Conservation (phyloP, 2,888 invertebrate species). For the Apotomis capreana region DNA sequence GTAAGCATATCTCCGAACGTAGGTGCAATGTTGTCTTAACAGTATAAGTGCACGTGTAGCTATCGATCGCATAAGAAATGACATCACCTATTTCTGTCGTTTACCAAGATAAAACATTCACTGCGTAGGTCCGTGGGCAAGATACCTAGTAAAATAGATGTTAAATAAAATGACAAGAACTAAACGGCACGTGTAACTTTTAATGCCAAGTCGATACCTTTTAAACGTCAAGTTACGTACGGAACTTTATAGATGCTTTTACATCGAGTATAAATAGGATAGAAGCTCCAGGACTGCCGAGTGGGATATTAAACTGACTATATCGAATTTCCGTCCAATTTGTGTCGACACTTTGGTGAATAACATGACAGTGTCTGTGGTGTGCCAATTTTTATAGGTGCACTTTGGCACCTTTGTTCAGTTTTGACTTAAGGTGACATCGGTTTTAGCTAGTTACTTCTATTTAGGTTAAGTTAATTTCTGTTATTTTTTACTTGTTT, state of each 20-base stretch:
- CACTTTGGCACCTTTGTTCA: neutral
- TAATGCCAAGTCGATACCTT: neutral
- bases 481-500: too few relatives aligned
- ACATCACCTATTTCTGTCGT: too few relatives aligned
- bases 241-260: neutral
- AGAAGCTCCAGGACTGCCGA: neutral
- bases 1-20: too few relatives aligned
- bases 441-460: too few relatives aligned
- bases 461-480: too few relatives aligned
- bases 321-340: slow-evolving; percentile 21
- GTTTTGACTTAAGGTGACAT: too few relatives aligned
- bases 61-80: too few relatives aligned
- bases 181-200: neutral
- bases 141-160: neutral
- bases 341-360: neutral
- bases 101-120: too few relatives aligned
- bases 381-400: neutral
- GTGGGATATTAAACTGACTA: slow-evolving; percentile 8
- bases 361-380: neutral
- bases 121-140: too few relatives aligned
- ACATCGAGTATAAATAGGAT: slow-evolving; percentile 2
- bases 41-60: too few relatives aligned
- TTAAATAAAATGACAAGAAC: slow-evolving; percentile 2
- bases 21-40: too few relatives aligned
- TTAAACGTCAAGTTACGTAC: too few relatives aligned